A percentile compares a stretch with the other conserved stretches of the same genome.
These are phyloP conservation scores for Esox lucius DNA, from an alignment of 2,797 vertebrate species.

Conservation along the genomic window DNA sequence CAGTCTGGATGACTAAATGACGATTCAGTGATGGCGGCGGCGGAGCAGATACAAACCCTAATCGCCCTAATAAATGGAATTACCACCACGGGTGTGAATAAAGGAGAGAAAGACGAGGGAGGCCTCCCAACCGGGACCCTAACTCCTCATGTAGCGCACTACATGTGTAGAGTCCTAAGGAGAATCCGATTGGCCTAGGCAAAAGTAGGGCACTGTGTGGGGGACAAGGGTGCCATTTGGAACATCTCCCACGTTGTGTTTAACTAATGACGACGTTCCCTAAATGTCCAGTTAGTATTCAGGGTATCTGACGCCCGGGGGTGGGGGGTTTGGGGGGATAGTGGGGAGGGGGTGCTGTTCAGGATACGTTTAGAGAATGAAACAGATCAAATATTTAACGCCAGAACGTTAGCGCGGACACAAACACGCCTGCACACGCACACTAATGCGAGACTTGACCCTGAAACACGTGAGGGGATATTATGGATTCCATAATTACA, in stretches of 20 bases:
- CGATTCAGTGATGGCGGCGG: slow-evolving; percentile 47
- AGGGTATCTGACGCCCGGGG: slow-evolving; percentile 46
- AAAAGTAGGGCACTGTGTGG: background rate
- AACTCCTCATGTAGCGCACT: background rate
- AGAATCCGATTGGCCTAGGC: no score
- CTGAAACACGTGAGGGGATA: slow-evolving; percentile 31
- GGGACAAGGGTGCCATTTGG: background rate
- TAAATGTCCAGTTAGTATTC: slow-evolving; percentile 60
- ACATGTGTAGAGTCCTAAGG: background rate
- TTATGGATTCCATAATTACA: slow-evolving; percentile 2
- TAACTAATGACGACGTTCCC: slow-evolving; percentile 53
- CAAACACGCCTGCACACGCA: background rate
- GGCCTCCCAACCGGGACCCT: background rate
- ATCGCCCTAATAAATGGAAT: slow-evolving; percentile 56
- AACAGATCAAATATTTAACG: slow-evolving; percentile 35
- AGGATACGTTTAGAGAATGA: slow-evolving; percentile 54
- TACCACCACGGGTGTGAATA: slow-evolving; percentile 54
- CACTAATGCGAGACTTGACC: slow-evolving; percentile 28
- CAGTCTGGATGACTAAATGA: slow-evolving; percentile 72
- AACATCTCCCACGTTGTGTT: slow-evolving; percentile 43
- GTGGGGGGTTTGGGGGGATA: no score
- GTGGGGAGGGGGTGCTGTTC: slow-evolving; percentile 28
- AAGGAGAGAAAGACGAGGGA: slow-evolving; percentile 35
- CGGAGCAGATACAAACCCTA: slow-evolving; percentile 63
- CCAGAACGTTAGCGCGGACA: slow-evolving; percentile 37